A percentile compares a stretch with the other conserved stretches of the same genome.
Evolutionary conservation across 2,888 invertebrate genomes (phyloP).

Genomic region (Ceramica pisi): DNA sequence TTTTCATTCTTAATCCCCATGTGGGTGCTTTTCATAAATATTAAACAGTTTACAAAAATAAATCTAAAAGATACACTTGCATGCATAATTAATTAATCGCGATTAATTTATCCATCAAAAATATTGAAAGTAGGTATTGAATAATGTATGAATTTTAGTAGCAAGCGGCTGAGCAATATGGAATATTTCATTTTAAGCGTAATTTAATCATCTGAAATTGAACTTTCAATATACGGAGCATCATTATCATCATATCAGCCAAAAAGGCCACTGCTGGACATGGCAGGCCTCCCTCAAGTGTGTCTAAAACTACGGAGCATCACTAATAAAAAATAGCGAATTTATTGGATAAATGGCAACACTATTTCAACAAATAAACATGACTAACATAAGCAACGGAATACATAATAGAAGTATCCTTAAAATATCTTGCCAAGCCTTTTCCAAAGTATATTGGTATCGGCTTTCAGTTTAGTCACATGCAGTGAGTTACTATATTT

Average conservation of each 20-base stretch:
- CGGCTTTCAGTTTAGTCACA: no score
- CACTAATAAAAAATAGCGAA: neutral
- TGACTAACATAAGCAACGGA: neutral
- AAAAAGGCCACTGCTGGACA: no score
- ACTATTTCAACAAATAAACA: no score
- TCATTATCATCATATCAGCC: no score
- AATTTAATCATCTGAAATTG: neutral
- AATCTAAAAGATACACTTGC: constrained; percentile 25
- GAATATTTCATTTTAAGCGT: neutral
- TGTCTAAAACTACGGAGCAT: no score
- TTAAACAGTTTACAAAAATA: constrained; percentile 14
- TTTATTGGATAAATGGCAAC: neutral
- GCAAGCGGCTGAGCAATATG: neutral
- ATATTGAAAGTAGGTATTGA: constrained; percentile 9
- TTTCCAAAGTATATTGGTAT: no score
- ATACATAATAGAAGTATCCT: no score
- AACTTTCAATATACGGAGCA: neutral
- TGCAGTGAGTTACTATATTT: no score
- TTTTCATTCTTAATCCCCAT: neutral
- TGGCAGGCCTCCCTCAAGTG: no score
- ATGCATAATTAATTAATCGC: constrained; percentile 38
- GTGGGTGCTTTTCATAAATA: constrained; percentile 33
- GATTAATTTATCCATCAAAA: constrained; percentile 23
- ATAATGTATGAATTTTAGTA: constrained; percentile 32
- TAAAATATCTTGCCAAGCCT: no score